Conservation (phyloP, 2,888 invertebrate species). For the Hyposoter didymator region DNA sequence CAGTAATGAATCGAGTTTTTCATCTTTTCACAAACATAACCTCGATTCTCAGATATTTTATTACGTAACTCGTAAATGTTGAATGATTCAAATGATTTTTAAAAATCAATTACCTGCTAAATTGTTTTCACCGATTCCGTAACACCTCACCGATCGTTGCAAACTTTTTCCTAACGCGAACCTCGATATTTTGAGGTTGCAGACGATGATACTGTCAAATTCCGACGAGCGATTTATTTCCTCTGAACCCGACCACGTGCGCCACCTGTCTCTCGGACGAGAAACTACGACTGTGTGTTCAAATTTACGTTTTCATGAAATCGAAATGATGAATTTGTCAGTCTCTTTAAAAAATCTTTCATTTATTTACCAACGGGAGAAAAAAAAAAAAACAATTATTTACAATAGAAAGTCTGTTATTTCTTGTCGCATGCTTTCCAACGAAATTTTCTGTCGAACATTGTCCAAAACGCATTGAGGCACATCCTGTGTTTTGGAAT, state of each 20-base stretch:
- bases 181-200: background rate
- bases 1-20: too few species aligned
- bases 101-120: background rate
- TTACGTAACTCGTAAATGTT: constrained; percentile 17
- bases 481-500: constrained; percentile 73
- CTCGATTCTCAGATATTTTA: background rate
- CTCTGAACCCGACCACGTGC: background rate
- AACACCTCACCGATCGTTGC: background rate
- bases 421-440: constrained; percentile 77
- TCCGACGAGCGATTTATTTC: background rate
- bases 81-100: background rate
- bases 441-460: constrained; percentile 71
- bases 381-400: constrained; percentile 37
- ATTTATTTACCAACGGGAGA: constrained; percentile 18
- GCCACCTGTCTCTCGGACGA: background rate
- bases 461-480: constrained; percentile 74
- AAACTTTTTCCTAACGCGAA: background rate
- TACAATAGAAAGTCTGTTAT: constrained; percentile 82
- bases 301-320: constrained; percentile 10
- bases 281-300: background rate
- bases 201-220: constrained; percentile 4
- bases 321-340: too few species aligned
- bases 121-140: background rate
- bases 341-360: constrained; percentile 32
- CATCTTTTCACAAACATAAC: background rate